Base-by-base conservation (phyloP, 2,113 vertebrate genomes). In the Mixornis gularis region DNA sequence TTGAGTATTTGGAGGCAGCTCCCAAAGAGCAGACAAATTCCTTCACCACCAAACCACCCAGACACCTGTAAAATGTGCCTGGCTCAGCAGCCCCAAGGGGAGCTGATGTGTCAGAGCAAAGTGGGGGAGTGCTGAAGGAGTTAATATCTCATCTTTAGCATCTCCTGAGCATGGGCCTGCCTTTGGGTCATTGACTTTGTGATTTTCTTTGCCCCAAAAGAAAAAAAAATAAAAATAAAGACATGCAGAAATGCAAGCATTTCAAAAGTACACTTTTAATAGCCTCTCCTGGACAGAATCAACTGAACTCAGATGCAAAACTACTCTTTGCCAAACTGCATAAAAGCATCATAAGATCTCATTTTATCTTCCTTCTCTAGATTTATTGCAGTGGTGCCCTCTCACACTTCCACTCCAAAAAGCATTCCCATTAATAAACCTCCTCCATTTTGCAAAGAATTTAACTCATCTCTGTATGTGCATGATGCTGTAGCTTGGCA, bases 301-400 rank as follows among this genome's bases (percentile, higher is more conserved):
- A 90, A 55, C 80, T 71, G 58, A 95, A 94, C 73, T 95, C 69
- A 62, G 90, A 88, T 86, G 92, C 92, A 95, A 91, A 97, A 92
- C 48, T 83, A 76, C 64, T 65, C 87, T 94, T 94, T 95, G 64
- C 91, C 90, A 92, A 73, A 92, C 74, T 89, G 60, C 82, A 46
- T 88, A 78, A 73, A 89, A 76, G 20, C 77, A 53, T 83, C 78
- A 36, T 56, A 87, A 95, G 88, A 44, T 53, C 52, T 90, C 85
- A 89, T 96, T 95, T 95, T 79, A 92, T 79, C 36, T 92, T 59
- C 53, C 18, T 34, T 68, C 86, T 80, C 74, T 85, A 81, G 80
- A 93, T 96, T 96, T 94, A 95, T 94, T 68, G 48, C 17, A 80
- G 81, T 58, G 34, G 63, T 94, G 60, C 49, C 32, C 53, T 79